Conservation (phyloP, 2,888 invertebrate genomes). For the Euplexia lucipara region DNA sequence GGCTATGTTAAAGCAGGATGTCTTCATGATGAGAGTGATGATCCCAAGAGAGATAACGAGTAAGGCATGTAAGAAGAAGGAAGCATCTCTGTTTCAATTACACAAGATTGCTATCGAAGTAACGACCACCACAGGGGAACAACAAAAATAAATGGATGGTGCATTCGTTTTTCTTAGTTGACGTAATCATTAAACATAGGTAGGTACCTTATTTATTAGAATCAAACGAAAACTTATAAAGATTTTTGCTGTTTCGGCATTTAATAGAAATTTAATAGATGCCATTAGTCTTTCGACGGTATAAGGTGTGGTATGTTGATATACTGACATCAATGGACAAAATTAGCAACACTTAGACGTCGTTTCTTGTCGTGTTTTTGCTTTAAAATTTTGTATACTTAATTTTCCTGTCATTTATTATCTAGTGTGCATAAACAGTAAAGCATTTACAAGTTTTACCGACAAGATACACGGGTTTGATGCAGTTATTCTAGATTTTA, state of each 20-base stretch:
- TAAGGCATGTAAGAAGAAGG: conserved; percentile 9
- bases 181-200: conserved; percentile 21
- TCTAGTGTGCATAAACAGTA: conserved; percentile 24
- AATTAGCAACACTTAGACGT: conserved; percentile 52
- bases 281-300: conserved; percentile 36
- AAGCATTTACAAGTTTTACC: conserved; percentile 27
- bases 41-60: conserved; percentile 20
- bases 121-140: conserved; percentile 23
- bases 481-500: conserved; percentile 24
- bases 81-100: conserved; percentile 42
- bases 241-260: conserved; percentile 26
- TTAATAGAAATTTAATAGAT: conserved; percentile 45
- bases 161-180: conserved; percentile 21
- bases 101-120: conserved; percentile 38
- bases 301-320: conserved; percentile 44
- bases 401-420: conserved; percentile 43
- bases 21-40: conserved; percentile 3
- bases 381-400: conserved; percentile 33
- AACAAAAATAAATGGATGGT: conserved; percentile 25
- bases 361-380: conserved; percentile 19
- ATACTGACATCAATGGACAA: conserved; percentile 52
- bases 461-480: conserved; percentile 33
- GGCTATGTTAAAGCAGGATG: not conserved
- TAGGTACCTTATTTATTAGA: conserved; percentile 9
- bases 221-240: not conserved